Evolutionary conservation across 1,140 invertebrate genomes (phyloP), one percentile per base, ranked within the genome.

Genomic region (Brachionus asplanchnoidis): DNA sequence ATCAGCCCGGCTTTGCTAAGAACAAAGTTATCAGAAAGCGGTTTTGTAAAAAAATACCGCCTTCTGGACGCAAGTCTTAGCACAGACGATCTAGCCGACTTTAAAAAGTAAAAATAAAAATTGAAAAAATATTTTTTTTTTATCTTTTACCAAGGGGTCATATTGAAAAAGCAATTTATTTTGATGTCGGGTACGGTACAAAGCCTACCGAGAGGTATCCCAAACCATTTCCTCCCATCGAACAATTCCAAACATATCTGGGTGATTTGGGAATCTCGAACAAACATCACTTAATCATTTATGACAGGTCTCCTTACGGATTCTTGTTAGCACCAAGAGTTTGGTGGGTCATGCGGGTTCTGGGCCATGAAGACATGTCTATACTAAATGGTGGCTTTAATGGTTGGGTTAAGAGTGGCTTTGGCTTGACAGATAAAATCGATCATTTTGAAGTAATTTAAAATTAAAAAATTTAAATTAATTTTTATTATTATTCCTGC

Each of bases 331-430:
- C 85, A 11, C 82, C 85, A 28, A 32, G 87, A n/a, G 85, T 84
- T 2, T 87, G 86, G 86, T 87, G 87, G 87, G 86, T 85, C 32
- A 86, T 87, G 17, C 42, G 73, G 86, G 14, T 85, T 1, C 86
- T 85, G 77, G 86, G 87, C 11, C 85, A 86, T 32, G 50, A 85
- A 7, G 85, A 84, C 2, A 85, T 87, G n/a, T 87, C 86, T 8
- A 84, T 87, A 40, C 78, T 87, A 32, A 79, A 87, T 84, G 87
- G 87, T 23, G 87, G 87, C 20, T 83, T 86, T 9, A 73, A 85
- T 44, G 85, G 85, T 85, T 87, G 87, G 87, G 65, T 50, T 2
- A 77, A 77, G 14, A 20, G 11, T 50, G 26, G 26, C 9, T 77
- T 53, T 53, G 42, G 14, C n/a, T 50, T 77, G 26, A 50, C 73